Percentiles rank a stretch among this genome's conserved stretches.
phyloP scores from a whole-genome alignment of 2,797 vertebrate genomes.

The Gallinago nigripennis region DNA sequence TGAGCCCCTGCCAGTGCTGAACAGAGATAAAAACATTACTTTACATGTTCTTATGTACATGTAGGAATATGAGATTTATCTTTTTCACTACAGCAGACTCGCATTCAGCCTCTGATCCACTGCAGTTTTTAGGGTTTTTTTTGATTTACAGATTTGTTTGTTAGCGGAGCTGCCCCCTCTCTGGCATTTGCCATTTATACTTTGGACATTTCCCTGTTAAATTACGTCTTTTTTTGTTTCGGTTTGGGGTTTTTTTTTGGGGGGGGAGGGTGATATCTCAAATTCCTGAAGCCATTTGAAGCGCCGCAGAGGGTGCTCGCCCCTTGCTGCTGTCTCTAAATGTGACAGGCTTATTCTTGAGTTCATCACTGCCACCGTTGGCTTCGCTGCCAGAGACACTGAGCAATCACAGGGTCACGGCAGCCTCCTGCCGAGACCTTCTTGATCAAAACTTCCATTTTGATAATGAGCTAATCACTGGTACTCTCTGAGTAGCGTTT shows the following conservation, averaged over 20 bases:
- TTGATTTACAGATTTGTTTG: background rate
- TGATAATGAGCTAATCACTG: background rate
- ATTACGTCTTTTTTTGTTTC: rapidly evolving
- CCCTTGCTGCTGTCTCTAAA: background rate
- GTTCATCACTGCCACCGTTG: rapidly evolving
- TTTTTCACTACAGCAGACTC: background rate
- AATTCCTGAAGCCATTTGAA: background rate
- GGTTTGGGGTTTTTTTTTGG: background rate
- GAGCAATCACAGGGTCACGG: background rate
- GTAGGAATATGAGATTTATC: background rate
- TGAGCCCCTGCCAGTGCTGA: background rate
- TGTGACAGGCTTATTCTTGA: rapidly evolving
- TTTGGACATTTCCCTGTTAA: background rate
- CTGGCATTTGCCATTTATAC: background rate
- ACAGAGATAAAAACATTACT: background rate
- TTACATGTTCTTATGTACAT: background rate
- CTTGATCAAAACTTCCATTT: slow-evolving; percentile 17
- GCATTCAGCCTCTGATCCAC: background rate
- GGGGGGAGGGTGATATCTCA: background rate
- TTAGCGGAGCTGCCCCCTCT: background rate
- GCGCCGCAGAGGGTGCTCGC: background rate
- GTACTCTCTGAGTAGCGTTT: background rate
- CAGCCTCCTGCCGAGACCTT: background rate
- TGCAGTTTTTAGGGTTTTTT: background rate
- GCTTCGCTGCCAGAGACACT: background rate